Percentiles rank a stretch among this genome's conserved stretches.
Conservation (phyloP, 1,140 invertebrate species). For the Paracyclopina nana region DNA sequence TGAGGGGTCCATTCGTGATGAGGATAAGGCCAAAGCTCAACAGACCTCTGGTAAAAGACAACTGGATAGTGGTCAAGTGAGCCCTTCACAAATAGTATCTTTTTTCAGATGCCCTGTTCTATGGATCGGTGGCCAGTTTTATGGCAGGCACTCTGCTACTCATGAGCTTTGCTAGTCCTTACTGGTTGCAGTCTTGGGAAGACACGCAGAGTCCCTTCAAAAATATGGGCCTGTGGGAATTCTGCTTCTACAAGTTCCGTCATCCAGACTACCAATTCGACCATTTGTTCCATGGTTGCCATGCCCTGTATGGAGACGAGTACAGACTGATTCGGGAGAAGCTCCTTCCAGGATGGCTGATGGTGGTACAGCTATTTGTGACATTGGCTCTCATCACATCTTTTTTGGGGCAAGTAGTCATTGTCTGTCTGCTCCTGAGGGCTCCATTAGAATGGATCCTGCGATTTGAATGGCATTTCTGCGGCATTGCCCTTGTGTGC, state of each 20-base stretch:
- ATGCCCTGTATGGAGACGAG: constrained; percentile 76
- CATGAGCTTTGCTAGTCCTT: constrained; percentile 35
- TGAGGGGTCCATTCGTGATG: background rate
- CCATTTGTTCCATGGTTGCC: constrained; percentile 71
- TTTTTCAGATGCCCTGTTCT: constrained; percentile 4
- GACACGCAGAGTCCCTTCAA: constrained; percentile 75
- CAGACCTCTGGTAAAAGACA: background rate
- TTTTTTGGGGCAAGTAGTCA: constrained; percentile 43
- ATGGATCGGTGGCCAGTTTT: constrained; percentile 15
- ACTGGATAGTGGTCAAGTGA: too few species aligned
- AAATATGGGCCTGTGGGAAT: constrained; percentile 90
- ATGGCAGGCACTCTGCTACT: constrained; percentile 2
- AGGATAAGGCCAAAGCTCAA: background rate
- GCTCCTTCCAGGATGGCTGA: constrained; percentile 78
- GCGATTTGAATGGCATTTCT: constrained; percentile 59
- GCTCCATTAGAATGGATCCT: constrained; percentile 54
- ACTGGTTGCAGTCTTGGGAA: constrained; percentile 84
- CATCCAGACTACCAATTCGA: constrained; percentile 80
- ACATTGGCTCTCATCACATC: constrained; percentile 59
- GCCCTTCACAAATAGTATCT: too few species aligned
- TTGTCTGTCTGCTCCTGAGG: constrained; percentile 50
- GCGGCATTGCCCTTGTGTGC: constrained; percentile 42
- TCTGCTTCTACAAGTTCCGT: constrained; percentile 77
- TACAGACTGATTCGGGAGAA: constrained; percentile 79
- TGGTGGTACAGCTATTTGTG: constrained; percentile 73